Evolutionary conservation across 37 sponge, comb jelly and placozoan genomes (phyloP), one percentile per base, ranked within the genome.

Genomic region (Diacarnus erythraeanus): DNA sequence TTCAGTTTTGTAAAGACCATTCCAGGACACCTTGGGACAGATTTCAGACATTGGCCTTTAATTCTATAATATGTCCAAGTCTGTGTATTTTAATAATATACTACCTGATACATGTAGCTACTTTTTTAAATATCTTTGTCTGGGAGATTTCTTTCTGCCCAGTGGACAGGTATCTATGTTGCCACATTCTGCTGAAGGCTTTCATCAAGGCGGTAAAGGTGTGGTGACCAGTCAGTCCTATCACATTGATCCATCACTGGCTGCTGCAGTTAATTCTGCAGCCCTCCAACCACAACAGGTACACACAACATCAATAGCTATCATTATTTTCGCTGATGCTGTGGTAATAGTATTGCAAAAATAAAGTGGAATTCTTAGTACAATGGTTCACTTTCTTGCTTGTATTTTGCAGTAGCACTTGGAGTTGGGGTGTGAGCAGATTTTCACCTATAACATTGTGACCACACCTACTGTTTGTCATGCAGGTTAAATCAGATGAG

Each of bases 241-340:
- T 21, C 77, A 66, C 9, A 41, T 77, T 10, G 85, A 84, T 41
- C 78, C 77, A 18, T 26, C 56, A 10, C 41, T 84, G 36, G 77
- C 78, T 21, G 71, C 85, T n/a, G 77, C 85, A 39, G 85, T 84
- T 33, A 83, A 75, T 41, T 65, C 78, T 41, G 38, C 59, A 31
- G 57, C 58, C n/a, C 9, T 65, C 10, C 75, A 58, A 23, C 3
- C 66, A 17, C 66, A 65, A 15, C 66, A 30, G 66, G 66, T 65
- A 65, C 29, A 17, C 2, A 65, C 9, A 17, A 2, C 29, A 18
- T 25, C 23, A 2, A 10, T 68, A 30, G 15, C 6, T 64, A 64
- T 27, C 9, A 23, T 64, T 10, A 6, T 64, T 26, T 21, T 35
- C 18, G 5, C 6, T 36, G 5, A 67, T 31, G 23, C n/a, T 9